Evolutionary conservation across 1,140 invertebrate species (phyloP), one percentile per base, ranked within the genome.

Genomic region (Magallana gigas): DNA sequence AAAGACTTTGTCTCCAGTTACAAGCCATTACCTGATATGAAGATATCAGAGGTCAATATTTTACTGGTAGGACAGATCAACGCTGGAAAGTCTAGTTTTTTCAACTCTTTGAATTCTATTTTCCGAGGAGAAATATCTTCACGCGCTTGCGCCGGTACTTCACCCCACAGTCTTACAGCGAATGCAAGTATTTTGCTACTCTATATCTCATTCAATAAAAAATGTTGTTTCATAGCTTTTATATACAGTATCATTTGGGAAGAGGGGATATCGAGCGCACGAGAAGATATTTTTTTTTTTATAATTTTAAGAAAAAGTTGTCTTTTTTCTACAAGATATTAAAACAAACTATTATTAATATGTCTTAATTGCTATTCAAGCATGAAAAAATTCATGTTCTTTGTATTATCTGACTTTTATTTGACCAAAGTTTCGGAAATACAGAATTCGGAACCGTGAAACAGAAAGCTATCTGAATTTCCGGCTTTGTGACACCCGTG

Each of bases 1-100:
- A 89, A 89, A 57, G 57, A 68, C 2, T 64, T 60, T 1, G 81
- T 89, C 6, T 86, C 87, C 18, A 68, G 29, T 57, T 89, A 89
- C 81, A 57, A 62, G 56, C 88, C 88, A 12, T 12, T 87, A 11
- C n/a, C 57, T 18, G 88, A 82, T 3, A 36, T 83, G 56, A 85
- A 76, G 12, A 48, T 88, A 16, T 81, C 71, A 1, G 58, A 86
- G 16, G 81, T 81, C 16, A 84, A 84, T 57, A 88, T 90, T n/a
- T 76, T 90, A 71, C 29, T 90, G 57, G 76, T 88, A 23, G 89
- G 87, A 23, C 71, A 84, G 4, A 87, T 90, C 18, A 87, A 87
- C 14, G 81, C 89, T 5, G 89, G 87, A 16, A 90, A 90, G 76
- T 90, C 89, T 8, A 90, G 89, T 59, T 88, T 85, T 36, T 90